Evolutionary conservation across 2,113 vertebrate species (phyloP), one percentile per base, ranked within the genome.

Genomic region (Tachuris rubrigastra): DNA sequence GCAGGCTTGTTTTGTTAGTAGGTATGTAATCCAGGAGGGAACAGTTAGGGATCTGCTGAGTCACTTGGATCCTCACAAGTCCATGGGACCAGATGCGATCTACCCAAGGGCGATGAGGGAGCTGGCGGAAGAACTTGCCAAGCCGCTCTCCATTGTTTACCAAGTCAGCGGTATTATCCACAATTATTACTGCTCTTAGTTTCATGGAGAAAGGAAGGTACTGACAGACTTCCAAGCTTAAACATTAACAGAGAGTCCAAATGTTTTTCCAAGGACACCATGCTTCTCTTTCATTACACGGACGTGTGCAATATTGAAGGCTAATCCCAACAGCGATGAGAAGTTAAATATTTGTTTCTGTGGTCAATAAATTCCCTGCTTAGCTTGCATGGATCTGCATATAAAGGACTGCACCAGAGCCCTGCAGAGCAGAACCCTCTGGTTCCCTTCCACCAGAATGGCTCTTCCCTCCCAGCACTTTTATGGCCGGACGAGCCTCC

Each of bases 291-390:
- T 20, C 30, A 15, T 53, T 79, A 5, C 2, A 12, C 5, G 4
- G 66, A 22, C 24, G 14, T 2, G 4, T 37, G 47, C 3, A n/a
- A 20, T 28, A 31, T 8, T 27, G 12, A 10, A 60, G 20, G 10
- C 4, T 14, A 39, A 33, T 30, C 30, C 12, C 28, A n/a, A 4
- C 5, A 0, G 0, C 10, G 20, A 3, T 12, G 5, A 8, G 17
- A 69, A 85, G 60, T 91, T 93, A 93, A 94, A 71, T 31, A 88
- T 73, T 96, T 39, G 50, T 14, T 75, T 37, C 12, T 14, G 11
- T 6, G 23, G 24, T 25, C 23, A 59, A 28, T 50, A 39, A 42
- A 9, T 66, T 42, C 18, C 44, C 53, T 52, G 33, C 13, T 62
- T 25, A 3, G 2, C 35, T 13, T 52, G 19, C n/a, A 12, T 4